These are phyloP conservation scores for Thomomys bottae DNA, from an alignment of 2,113 vertebrate species.

Conservation along the genomic window DNA sequence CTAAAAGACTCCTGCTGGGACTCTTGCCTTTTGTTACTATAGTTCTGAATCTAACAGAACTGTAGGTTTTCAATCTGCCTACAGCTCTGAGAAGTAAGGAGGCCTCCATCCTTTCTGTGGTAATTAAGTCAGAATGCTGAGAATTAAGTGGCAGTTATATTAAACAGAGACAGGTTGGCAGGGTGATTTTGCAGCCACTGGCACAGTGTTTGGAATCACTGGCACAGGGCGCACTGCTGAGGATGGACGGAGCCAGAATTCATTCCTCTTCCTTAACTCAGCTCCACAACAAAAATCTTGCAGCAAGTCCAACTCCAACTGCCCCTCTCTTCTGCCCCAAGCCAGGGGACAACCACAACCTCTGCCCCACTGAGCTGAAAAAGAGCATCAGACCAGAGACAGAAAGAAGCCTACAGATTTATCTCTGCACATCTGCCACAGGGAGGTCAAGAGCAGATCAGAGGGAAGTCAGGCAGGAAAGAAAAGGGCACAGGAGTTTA, in stretches of 20 bases:
- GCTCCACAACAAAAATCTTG: neutral
- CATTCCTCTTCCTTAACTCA: neutral
- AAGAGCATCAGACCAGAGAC: no score
- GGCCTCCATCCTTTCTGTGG: neutral
- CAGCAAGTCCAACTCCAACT: no score
- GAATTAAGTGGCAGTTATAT: neutral
- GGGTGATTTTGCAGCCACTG: neutral
- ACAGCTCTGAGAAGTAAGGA: neutral
- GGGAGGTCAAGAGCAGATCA: neutral
- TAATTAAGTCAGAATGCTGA: neutral
- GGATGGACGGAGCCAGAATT: no score
- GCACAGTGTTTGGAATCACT: neutral
- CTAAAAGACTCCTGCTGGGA: neutral
- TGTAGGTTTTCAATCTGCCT: neutral
- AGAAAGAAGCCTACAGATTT: no score
- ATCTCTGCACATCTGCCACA: neutral
- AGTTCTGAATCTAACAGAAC: neutral
- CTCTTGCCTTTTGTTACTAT: neutral
- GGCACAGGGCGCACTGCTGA: rapidly evolving
- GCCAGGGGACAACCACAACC: no score
- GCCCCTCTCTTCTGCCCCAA: no score
- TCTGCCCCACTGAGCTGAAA: no score
- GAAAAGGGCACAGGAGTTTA: neutral
- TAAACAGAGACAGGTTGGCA: no score
- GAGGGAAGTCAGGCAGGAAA: slow-evolving; percentile 38